Conservation (phyloP, 64 coral and sea anemone species). For the Catalaphyllia jardinei region DNA sequence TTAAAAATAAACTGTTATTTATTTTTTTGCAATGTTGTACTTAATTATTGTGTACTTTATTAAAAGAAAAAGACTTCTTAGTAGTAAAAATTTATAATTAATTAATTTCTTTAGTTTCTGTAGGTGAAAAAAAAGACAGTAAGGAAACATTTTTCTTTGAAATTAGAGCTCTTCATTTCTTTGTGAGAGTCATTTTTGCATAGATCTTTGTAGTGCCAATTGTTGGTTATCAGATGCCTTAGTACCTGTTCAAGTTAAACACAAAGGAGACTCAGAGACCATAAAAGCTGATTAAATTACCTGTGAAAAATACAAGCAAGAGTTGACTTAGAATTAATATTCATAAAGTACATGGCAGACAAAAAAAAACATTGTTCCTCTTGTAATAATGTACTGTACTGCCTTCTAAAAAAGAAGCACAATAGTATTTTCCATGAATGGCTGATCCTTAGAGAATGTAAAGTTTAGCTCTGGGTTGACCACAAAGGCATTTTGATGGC, state of each 20-base stretch:
- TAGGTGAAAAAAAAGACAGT: no score
- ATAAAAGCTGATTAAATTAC: background rate
- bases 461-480: background rate
- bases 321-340: slow-evolving; percentile 1
- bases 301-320: background rate
- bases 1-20: no score
- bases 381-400: background rate
- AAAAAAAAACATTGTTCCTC: background rate
- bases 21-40: no score
- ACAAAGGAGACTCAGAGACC: background rate
- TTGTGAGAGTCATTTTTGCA: background rate
- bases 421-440: background rate
- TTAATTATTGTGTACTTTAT: no score
- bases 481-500: background rate
- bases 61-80: no score
- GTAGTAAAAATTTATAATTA: no score
- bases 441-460: background rate
- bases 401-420: background rate
- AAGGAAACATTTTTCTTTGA: no score
- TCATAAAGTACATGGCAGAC: background rate
- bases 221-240: background rate
- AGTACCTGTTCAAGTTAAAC: background rate
- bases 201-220: background rate
- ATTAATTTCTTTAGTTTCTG: no score
- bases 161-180: no score